These are phyloP conservation scores for Synanthedon myopaeformis DNA, from an alignment of 2,888 invertebrate species.

Conservation along the genomic window DNA sequence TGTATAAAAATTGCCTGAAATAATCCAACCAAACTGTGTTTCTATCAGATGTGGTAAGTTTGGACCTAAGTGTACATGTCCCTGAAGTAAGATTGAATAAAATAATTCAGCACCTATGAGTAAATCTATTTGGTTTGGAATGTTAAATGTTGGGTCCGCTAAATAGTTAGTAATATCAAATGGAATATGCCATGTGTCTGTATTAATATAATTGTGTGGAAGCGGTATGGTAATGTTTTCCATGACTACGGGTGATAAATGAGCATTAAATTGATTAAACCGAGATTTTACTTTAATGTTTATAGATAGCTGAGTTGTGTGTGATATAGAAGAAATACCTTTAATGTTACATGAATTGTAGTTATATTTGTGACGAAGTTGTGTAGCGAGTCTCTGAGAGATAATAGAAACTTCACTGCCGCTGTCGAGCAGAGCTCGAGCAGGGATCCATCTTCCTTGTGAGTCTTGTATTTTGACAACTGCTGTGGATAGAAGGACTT, in stretches of 20 bases:
- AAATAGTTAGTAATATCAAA: conserved; percentile 1
- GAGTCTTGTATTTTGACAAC: conserved; percentile 5
- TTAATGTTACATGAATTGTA: conserved; percentile 1
- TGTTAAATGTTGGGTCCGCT: conserved; percentile 8
- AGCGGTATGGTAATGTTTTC: conserved; percentile 5
- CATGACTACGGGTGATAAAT: conserved; percentile 3
- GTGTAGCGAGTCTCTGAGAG: conserved; percentile 1
- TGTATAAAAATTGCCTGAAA: conserved; percentile 1
- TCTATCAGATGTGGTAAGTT: conserved; percentile 5
- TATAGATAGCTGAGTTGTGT: conserved; percentile 1
- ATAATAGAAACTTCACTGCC: conserved; percentile 2
- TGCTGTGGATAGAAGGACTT: conserved; percentile 4
- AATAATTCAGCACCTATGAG: conserved; percentile 8
- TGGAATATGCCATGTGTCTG: conserved; percentile 4
- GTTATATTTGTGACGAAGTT: conserved; percentile 1
- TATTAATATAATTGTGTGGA: conserved; percentile 3
- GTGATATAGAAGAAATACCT: background rate
- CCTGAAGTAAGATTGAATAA: conserved; percentile 1
- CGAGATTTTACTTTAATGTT: background rate
- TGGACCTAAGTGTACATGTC: conserved; percentile 3
- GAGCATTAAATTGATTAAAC: background rate
- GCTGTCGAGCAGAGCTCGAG: conserved; percentile 1
- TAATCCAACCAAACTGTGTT: conserved; percentile 5
- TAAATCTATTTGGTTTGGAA: conserved; percentile 7
- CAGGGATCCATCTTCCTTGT: conserved; percentile 1